Base-by-base conservation (phyloP, 2,888 invertebrate genomes). In the Brachynemurus nebulosus region DNA sequence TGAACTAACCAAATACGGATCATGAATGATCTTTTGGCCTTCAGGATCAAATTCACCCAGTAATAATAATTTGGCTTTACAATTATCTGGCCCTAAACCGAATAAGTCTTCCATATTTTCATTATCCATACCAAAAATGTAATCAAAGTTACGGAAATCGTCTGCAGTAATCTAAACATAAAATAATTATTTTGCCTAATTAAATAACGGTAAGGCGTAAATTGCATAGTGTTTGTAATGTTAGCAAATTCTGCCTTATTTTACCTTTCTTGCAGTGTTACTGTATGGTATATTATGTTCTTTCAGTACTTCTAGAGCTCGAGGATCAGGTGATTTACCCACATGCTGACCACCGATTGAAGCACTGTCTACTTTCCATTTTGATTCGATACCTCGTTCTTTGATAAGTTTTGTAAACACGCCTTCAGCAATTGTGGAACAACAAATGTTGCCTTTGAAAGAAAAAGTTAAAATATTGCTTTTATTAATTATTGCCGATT, bases 391-490 rank as follows among this genome's bases (percentile, higher is more conserved):
- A 23, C 74, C 74, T 50, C 71, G 66, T 57, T 86, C 74, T 54
- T 76, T 73, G 1, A 91, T 69, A n/a, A 80, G 66, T 57, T 90
- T 76, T 40, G 72, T 67, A 61, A 95, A 92, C 5, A 95, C 88
- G 2, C 88, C 91, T 63, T 95, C 95, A 3, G 93, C 95, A 54
- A 93, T 93, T 1, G 95, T 92, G 4, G 93, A 95, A 5, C 95
- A 77, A 63, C 95, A 96, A 54, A 92, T 95, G 59, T 96, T 96
- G 9, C 95, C 95, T 86, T n/a, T n/a, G n/a, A n/a, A n/a, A n/a
- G n/a, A n/a, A n/a, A n/a, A n/a, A n/a, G n/a, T n/a, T n/a, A n/a
- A n/a, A n/a, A n/a, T n/a, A n/a, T n/a, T n/a, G n/a, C n/a, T n/a
- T n/a, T n/a, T n/a, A n/a, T n/a, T n/a, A n/a, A n/a, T n/a, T n/a